phyloP scores from a whole-genome alignment of 2,888 invertebrate species.

The Apamea monoglypha region DNA sequence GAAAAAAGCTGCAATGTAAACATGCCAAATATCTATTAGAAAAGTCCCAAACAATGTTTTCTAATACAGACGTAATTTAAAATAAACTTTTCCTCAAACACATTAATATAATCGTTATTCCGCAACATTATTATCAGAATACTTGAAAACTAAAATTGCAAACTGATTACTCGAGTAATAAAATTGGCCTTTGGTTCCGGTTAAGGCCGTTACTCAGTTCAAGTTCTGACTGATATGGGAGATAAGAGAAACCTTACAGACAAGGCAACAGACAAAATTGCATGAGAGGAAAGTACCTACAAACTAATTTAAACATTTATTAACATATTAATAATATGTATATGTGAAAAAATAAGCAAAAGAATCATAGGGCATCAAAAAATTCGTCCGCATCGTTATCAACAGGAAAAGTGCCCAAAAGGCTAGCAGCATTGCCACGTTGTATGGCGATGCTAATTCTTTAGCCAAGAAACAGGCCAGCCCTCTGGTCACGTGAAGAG shows the following conservation, averaged over 20 bases:
- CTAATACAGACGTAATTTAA: neutral
- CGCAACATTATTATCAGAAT: slow-evolving; percentile 47
- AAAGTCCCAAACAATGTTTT: slow-evolving; percentile 8
- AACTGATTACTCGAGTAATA: slow-evolving; percentile 45
- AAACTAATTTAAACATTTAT: too few species aligned
- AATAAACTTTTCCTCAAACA: slow-evolving; percentile 19
- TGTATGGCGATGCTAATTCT: too few species aligned
- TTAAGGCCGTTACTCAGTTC: slow-evolving; percentile 60
- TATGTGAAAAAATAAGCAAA: too few species aligned
- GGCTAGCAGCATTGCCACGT: too few species aligned
- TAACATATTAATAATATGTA: too few species aligned
- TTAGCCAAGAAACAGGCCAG: too few species aligned
- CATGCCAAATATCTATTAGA: neutral
- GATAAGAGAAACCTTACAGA: slow-evolving; percentile 35
- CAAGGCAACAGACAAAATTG: slow-evolving; percentile 8
- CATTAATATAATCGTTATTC: slow-evolving; percentile 11
- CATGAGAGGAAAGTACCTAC: slow-evolving; percentile 6
- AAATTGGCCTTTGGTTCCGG: slow-evolving; percentile 54
- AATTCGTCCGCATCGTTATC: too few species aligned
- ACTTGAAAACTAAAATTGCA: slow-evolving; percentile 39
- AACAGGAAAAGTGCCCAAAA: too few species aligned
- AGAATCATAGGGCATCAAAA: too few species aligned
- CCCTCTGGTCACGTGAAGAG: too few species aligned
- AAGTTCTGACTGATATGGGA: slow-evolving; percentile 55
- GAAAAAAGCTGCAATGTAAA: neutral